A percentile compares a stretch with the other conserved stretches of the same genome.
phyloP scores from a whole-genome alignment of 2,113 vertebrate species.

The Gobius niger region DNA sequence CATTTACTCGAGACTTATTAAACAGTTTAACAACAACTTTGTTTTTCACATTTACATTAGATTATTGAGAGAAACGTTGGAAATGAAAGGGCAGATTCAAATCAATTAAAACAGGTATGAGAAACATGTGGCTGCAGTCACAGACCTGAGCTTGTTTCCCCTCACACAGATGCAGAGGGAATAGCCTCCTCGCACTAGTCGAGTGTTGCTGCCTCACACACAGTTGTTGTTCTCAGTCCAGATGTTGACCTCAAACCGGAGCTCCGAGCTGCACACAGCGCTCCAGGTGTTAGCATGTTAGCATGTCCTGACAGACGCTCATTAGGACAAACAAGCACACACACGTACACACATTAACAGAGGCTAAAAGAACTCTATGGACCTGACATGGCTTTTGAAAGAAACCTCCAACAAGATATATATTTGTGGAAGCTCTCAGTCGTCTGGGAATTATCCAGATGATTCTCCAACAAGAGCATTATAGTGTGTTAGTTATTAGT shows the following conservation, averaged over 20 bases:
- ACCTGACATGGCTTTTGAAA: too few species aligned
- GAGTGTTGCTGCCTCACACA: slow-evolving; percentile 51
- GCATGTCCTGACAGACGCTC: slow-evolving; percentile 71
- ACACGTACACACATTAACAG: not conserved
- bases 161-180: slow-evolving; percentile 4
- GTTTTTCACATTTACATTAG: too few species aligned
- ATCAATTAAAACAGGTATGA: not conserved
- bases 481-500: too few species aligned
- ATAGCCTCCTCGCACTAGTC: slow-evolving; percentile 10
- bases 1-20: too few species aligned
- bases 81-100: not conserved
- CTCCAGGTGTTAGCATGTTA: slow-evolving; percentile 59
- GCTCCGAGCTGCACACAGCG: slow-evolving; percentile 56
- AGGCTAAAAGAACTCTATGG: too few species aligned
- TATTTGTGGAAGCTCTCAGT: too few species aligned
- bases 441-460: too few species aligned
- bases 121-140: not conserved
- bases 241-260: slow-evolving; percentile 69
- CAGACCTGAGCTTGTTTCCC: not conserved
- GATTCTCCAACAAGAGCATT: too few species aligned
- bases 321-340: slow-evolving; percentile 65
- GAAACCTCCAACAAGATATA: too few species aligned
- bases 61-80: too few species aligned
- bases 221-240: slow-evolving; percentile 52
- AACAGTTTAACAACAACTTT: too few species aligned